Percentiles rank a stretch among this genome's conserved stretches.
Evolutionary conservation across 2,888 invertebrate genomes (phyloP).

Genomic region (Apotomis capreana): DNA sequence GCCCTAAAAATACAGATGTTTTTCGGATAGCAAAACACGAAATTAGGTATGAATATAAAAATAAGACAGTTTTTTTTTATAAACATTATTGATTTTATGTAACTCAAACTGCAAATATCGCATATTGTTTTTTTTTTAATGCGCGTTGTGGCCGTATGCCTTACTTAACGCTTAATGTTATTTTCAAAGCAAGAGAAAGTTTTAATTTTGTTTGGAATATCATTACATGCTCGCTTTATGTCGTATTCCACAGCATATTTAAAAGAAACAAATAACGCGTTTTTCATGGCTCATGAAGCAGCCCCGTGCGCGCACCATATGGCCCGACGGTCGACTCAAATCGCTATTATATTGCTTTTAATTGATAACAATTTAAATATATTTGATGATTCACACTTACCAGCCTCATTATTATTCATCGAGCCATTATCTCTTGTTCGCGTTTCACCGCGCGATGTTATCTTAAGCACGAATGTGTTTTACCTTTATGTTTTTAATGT

Average conservation of each 20-base stretch:
- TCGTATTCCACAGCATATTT: background rate
- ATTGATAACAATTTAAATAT: slow-evolving; percentile 84
- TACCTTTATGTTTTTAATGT: slow-evolving; percentile 74
- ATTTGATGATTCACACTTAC: slow-evolving; percentile 84
- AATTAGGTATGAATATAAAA: no score
- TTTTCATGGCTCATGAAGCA: slow-evolving; percentile 56
- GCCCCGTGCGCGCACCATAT: slow-evolving; percentile 77
- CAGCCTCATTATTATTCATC: slow-evolving; percentile 82
- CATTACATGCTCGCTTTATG: no score
- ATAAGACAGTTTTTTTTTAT: no score
- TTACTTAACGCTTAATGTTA: no score
- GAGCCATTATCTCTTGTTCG: slow-evolving; percentile 80
- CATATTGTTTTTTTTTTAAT: no score
- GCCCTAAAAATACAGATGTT: no score
- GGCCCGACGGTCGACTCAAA: slow-evolving; percentile 76
- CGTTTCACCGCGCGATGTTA: slow-evolving; percentile 74
- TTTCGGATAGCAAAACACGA: no score
- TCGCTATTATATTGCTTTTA: slow-evolving; percentile 84
- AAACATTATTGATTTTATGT: no score
- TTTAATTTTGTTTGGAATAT: no score
- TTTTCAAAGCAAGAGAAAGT: no score
- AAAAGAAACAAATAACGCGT: background rate
- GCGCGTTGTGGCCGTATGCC: no score
- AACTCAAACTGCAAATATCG: no score
- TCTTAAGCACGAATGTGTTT: slow-evolving; percentile 78